phyloP scores from a whole-genome alignment of 2,888 invertebrate genomes.

The Campoplex capitator region DNA sequence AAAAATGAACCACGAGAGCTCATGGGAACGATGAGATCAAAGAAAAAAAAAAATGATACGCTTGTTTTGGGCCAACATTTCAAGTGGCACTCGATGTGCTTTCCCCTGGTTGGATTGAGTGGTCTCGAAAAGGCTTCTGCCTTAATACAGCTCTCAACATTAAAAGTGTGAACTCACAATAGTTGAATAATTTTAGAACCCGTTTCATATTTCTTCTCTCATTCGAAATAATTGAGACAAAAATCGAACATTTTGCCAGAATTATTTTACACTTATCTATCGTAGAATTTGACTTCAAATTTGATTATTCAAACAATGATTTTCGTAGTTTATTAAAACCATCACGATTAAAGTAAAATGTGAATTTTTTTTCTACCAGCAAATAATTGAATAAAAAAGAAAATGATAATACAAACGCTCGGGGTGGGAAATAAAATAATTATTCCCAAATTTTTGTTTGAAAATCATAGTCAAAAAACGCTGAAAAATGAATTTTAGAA shows the following conservation, averaged over 20 bases:
- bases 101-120: slow-evolving; percentile 22
- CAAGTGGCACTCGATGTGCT: slow-evolving; percentile 53
- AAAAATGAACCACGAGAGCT: slow-evolving; percentile 14
- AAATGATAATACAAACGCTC: too few species aligned
- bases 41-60: slow-evolving; percentile 24
- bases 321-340: not conserved
- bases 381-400: too few species aligned
- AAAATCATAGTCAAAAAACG: not conserved
- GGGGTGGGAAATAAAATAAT: not conserved
- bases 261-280: not conserved
- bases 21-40: slow-evolving; percentile 52
- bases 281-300: not conserved
- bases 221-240: not conserved
- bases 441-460: not conserved
- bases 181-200: not conserved
- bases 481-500: not conserved
- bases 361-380: not conserved
- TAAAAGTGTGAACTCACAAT: slow-evolving; percentile 33
- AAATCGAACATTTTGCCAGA: not conserved
- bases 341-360: not conserved
- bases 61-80: slow-evolving; percentile 43
- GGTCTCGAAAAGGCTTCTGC: slow-evolving; percentile 46
- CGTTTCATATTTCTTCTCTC: not conserved
- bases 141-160: slow-evolving; percentile 37
- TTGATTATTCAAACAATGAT: not conserved